A percentile compares a stretch with the other conserved stretches of the same genome.
These are phyloP conservation scores for Etheostoma perlongum DNA, from an alignment of 2,797 vertebrate genomes.

Conservation along the genomic window DNA sequence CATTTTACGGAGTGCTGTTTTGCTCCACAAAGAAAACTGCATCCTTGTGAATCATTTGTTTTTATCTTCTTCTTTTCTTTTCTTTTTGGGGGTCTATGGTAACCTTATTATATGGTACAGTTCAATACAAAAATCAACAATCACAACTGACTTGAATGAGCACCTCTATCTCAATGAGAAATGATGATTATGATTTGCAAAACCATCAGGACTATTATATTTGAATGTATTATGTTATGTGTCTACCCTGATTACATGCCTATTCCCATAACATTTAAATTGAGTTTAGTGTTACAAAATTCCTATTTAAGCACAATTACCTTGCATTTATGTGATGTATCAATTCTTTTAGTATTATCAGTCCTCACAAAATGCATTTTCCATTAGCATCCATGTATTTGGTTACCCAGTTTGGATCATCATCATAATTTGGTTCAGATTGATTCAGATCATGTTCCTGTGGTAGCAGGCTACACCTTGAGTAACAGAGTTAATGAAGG, in stretches of 20 bases:
- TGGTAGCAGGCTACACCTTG: not conserved
- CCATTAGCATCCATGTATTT: not conserved
- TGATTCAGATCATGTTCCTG: not conserved
- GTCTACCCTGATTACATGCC: not conserved
- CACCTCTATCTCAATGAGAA: not conserved
- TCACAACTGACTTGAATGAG: not conserved
- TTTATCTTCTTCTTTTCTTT: not conserved
- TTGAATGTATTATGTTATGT: not conserved
- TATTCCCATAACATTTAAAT: not conserved
- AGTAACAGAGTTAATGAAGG: not conserved
- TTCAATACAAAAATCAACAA: not conserved
- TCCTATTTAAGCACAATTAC: not conserved
- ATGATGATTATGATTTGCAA: not conserved
- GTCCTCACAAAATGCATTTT: not conserved
- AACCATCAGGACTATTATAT: not conserved
- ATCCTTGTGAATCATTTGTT: not conserved
- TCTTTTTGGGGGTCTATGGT: not conserved
- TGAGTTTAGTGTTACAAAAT: not conserved
- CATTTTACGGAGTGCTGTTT: not conserved
- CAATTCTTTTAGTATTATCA: not conserved
- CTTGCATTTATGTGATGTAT: not conserved
- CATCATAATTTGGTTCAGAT: not conserved
- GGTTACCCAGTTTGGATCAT: not conserved
- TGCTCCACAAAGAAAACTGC: not conserved
- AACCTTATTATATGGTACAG: not conserved